Percentiles rank a stretch among this genome's conserved stretches.
phyloP scores from a whole-genome alignment of 1,140 invertebrate genomes.

The Scaptodrosophila lebanonensis region DNA sequence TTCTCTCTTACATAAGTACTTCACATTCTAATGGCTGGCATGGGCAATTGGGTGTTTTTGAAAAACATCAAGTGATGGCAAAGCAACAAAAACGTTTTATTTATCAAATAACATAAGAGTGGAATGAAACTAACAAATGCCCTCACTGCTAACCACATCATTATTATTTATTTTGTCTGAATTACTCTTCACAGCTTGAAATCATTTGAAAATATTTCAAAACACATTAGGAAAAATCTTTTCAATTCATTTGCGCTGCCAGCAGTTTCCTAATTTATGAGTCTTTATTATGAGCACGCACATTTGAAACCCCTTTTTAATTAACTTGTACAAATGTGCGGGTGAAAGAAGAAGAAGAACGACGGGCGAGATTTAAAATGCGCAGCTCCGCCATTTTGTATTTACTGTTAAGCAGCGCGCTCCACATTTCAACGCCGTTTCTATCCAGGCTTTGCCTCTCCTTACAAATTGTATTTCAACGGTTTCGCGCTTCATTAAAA shows the following conservation, averaged over 20 bases:
- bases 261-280: too few species aligned
- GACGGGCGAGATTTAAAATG: slow-evolving; percentile 26
- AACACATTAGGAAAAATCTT: too few species aligned
- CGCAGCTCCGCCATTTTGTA: slow-evolving; percentile 48
- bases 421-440: too few species aligned
- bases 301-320: slow-evolving; percentile 61
- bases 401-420: slow-evolving; percentile 35
- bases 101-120: too few species aligned
- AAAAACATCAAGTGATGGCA: slow-evolving; percentile 27
- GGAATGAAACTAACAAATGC: too few species aligned
- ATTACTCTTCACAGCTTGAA: too few species aligned
- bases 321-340: slow-evolving; percentile 61
- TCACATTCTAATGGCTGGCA: too few species aligned
- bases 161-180: too few species aligned
- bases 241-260: slow-evolving; percentile 2
- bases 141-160: too few species aligned
- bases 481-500: slow-evolving; percentile 74
- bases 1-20: too few species aligned
- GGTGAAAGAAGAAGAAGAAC: slow-evolving; percentile 39
- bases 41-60: too few species aligned
- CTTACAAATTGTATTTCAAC: slow-evolving; percentile 72
- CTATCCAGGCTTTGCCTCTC: slow-evolving; percentile 28
- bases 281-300: background rate
- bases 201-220: too few species aligned
- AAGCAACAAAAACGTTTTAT: slow-evolving; percentile 8